phyloP scores from a whole-genome alignment of 2,888 invertebrate genomes.

The Euzophera pinguis region DNA sequence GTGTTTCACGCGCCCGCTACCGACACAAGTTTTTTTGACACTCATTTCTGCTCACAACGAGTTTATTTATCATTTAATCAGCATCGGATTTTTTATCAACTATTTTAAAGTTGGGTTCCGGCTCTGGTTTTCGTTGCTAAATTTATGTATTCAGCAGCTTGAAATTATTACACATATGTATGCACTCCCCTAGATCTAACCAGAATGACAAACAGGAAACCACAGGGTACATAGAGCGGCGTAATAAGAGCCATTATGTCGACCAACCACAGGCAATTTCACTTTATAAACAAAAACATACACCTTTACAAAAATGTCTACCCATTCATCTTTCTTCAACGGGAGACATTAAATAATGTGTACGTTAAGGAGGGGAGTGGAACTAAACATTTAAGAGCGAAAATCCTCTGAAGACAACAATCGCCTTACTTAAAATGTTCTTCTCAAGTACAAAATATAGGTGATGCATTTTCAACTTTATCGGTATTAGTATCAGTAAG shows the following conservation, averaged over 20 bases:
- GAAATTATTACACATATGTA: conserved; percentile 15
- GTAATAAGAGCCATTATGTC: conserved; percentile 66
- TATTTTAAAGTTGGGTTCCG: conserved; percentile 29
- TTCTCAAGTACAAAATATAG: conserved; percentile 25
- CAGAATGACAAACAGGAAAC: conserved; percentile 59
- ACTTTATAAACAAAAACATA: conserved; percentile 70
- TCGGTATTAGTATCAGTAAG: conserved; percentile 20
- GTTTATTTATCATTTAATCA: conserved; percentile 64
- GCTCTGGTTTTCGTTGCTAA: conserved; percentile 25
- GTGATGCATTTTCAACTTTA: conserved; percentile 36
- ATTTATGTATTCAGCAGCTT: conserved; percentile 10
- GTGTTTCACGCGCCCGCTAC: conserved; percentile 76
- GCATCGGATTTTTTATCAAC: conserved; percentile 45
- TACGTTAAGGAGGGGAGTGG: conserved; percentile 71
- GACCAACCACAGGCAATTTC: conserved; percentile 69
- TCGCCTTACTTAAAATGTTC: conserved; percentile 32
- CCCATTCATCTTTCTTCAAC: conserved; percentile 76
- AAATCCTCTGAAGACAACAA: conserved; percentile 50
- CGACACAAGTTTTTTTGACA: conserved; percentile 74
- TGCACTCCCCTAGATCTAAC: conserved; percentile 32
- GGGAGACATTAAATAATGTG: conserved; percentile 76
- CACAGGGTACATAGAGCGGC: conserved; percentile 48
- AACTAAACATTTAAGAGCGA: conserved; percentile 53
- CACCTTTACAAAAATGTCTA: conserved; percentile 73
- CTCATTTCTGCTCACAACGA: conserved; percentile 68